Evolutionary conservation across 1,140 invertebrate genomes (phyloP).

Genomic region (Papilio dardanus): DNA sequence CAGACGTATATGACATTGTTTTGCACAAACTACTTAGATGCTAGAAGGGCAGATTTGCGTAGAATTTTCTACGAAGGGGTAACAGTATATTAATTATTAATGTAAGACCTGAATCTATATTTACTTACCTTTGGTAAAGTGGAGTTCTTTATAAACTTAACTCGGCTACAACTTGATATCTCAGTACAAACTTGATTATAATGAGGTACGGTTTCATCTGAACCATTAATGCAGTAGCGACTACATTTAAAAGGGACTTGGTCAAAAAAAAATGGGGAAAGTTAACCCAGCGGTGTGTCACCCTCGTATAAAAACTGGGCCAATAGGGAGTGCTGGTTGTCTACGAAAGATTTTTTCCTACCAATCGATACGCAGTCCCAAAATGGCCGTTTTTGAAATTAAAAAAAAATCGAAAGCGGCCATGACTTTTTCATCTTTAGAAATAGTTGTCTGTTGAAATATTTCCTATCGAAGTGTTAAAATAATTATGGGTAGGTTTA

Average conservation of each 20-base stretch:
- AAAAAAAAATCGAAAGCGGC: slow-evolving; percentile 29
- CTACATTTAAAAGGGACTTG: slow-evolving; percentile 65
- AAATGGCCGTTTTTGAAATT: slow-evolving; percentile 65
- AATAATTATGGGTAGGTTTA: not conserved
- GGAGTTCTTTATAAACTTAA: not conserved
- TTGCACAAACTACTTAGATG: no score
- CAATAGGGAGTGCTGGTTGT: slow-evolving; percentile 67
- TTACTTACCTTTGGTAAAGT: not conserved
- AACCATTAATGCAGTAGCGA: slow-evolving; percentile 55
- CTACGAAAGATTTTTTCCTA: slow-evolving; percentile 76
- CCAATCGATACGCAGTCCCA: slow-evolving; percentile 76
- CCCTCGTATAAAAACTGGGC: slow-evolving; percentile 76
- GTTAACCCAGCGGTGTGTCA: slow-evolving; percentile 60
- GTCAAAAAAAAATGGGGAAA: slow-evolving; percentile 72
- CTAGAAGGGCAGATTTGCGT: no score
- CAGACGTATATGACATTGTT: no score
- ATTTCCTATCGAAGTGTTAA: not conserved
- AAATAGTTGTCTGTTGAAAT: not conserved
- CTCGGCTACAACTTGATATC: not conserved
- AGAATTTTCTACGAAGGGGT: no score
- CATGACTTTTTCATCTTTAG: not conserved
- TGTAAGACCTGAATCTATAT: not conserved
- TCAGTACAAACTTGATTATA: slow-evolving; percentile 22
- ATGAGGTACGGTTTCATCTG: slow-evolving; percentile 45
- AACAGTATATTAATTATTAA: not conserved